Evolutionary conservation across 92 coral and sea anemone genomes (phyloP).

Genomic region (Paramuricea clavata): DNA sequence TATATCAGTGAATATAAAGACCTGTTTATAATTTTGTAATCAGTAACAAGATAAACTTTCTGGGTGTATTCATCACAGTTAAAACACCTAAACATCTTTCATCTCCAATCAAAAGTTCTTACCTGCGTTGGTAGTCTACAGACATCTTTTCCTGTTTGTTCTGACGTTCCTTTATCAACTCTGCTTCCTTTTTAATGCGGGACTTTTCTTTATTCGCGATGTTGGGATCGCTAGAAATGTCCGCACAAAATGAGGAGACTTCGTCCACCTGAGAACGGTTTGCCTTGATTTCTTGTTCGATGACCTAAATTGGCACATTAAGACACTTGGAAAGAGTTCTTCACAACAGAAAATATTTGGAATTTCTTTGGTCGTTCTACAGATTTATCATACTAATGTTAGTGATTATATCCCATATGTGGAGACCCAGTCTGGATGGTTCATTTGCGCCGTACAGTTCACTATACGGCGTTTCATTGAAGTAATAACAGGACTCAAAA

Average conservation of each 20-base stretch:
- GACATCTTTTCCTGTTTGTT: constrained; percentile 12
- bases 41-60: too few species aligned
- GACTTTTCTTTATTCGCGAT: constrained; percentile 28
- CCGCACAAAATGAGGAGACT: constrained; percentile 37
- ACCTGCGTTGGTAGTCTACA: constrained; percentile 27
- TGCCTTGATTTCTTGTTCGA: constrained; percentile 24
- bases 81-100: neutral
- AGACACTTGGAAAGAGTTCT: too few species aligned
- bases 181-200: constrained; percentile 33
- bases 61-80: neutral
- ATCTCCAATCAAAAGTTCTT: neutral
- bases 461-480: too few species aligned
- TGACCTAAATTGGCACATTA: neutral
- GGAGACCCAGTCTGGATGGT: too few species aligned
- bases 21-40: too few species aligned
- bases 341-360: too few species aligned
- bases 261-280: constrained; percentile 44
- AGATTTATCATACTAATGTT: too few species aligned
- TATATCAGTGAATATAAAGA: too few species aligned
- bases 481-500: too few species aligned
- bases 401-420: too few species aligned
- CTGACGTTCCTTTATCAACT: constrained; percentile 30
- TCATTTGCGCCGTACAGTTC: too few species aligned
- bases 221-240: constrained; percentile 38
- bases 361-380: neutral